These are phyloP conservation scores for Sander lucioperca DNA, from an alignment of 2,113 vertebrate genomes.

Conservation along the genomic window DNA sequence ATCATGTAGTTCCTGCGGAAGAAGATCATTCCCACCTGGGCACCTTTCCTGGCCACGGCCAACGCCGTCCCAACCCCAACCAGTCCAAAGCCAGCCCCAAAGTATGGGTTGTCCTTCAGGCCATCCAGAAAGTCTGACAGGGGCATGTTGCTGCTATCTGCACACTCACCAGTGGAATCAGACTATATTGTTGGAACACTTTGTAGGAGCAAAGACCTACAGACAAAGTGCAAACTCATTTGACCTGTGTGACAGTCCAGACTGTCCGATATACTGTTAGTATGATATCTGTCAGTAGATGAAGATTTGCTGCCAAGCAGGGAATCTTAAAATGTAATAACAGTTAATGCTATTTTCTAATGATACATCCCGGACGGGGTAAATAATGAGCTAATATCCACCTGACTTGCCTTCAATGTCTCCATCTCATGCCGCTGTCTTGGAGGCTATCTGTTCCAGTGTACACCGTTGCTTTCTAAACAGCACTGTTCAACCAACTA, in stretches of 20 bases:
- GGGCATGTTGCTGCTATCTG: conserved; percentile 83
- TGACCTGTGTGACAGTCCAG: not conserved
- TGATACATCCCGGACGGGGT: not conserved
- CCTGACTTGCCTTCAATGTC: not conserved
- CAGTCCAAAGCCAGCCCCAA: conserved; percentile 96
- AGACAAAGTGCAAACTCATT: not conserved
- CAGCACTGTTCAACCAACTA: not conserved
- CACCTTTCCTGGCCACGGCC: conserved; percentile 92
- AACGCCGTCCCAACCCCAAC: conserved; percentile 94
- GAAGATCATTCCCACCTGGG: conserved; percentile 93
- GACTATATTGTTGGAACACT: not conserved
- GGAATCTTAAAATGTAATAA: not conserved
- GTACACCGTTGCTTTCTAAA: not conserved
- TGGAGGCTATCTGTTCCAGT: not conserved
- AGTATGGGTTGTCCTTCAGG: conserved; percentile 97
- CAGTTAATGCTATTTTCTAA: not conserved
- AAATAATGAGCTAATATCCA: not conserved
- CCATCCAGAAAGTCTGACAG: conserved; percentile 91
- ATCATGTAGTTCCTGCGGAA: conserved; percentile 98
- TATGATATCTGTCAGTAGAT: not conserved
- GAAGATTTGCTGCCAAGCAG: not conserved
- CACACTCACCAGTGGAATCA: not conserved
- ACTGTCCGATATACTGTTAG: not conserved
- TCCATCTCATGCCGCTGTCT: not conserved
- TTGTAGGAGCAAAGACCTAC: not conserved